These are phyloP conservation scores for Seira sanloemensis DNA, from an alignment of 2,888 invertebrate species.

Conservation along the genomic window DNA sequence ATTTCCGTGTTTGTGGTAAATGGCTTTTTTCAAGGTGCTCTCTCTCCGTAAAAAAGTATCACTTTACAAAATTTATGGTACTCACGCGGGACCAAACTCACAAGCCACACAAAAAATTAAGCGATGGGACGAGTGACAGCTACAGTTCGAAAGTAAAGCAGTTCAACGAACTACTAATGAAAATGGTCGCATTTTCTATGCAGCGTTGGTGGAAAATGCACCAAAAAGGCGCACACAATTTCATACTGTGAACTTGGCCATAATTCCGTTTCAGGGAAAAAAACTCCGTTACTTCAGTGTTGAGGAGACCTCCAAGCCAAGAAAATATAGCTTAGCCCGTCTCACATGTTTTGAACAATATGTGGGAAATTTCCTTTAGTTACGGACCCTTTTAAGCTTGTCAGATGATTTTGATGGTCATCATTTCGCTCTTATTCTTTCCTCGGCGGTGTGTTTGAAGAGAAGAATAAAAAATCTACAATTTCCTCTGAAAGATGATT, in stretches of 20 bases:
- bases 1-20: slow-evolving; percentile 54
- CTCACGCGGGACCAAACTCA: not conserved
- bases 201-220: not conserved
- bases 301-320: slow-evolving; percentile 37
- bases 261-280: slow-evolving; percentile 39
- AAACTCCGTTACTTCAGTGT: slow-evolving; percentile 49
- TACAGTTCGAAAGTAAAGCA: slow-evolving; percentile 66
- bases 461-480: slow-evolving; percentile 21
- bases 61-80: slow-evolving; percentile 45
- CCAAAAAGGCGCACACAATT: not conserved
- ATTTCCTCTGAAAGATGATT: slow-evolving; percentile 16
- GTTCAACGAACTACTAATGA: slow-evolving; percentile 59
- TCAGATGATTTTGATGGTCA: slow-evolving; percentile 28
- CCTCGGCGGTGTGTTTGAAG: slow-evolving; percentile 41
- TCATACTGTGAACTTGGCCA: not conserved
- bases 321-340: not conserved
- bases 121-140: slow-evolving; percentile 59
- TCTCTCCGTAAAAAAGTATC: slow-evolving; percentile 38
- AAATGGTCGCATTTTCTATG: not conserved
- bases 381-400: slow-evolving; percentile 57
- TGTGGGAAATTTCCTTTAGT: slow-evolving; percentile 60
- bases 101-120: slow-evolving; percentile 38
- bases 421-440: slow-evolving; percentile 49
- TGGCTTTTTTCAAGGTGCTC: slow-evolving; percentile 40
- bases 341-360: slow-evolving; percentile 22